Evolutionary conservation across 2,797 vertebrate genomes (phyloP), one percentile per base, ranked within the genome.

Genomic region (Macrochelys suwanniensis): DNA sequence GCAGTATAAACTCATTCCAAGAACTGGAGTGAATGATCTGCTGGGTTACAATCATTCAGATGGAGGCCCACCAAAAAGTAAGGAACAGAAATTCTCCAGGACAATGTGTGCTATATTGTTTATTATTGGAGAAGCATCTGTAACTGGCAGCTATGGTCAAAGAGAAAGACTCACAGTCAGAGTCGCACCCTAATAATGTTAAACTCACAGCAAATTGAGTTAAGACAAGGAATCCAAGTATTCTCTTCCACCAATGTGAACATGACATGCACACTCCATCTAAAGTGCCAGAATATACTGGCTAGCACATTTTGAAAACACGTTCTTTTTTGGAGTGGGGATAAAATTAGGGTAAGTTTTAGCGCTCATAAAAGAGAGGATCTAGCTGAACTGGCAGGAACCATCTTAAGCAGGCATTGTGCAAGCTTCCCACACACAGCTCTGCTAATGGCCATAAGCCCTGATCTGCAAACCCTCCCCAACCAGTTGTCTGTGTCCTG

Each of bases 321-420:
- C 74, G 87, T 80, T 94, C 2, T 1, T 37, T 88, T 68, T 0
- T 0, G 11, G 37, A 5, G 87, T 68, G 65, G 82, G 31, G 49
- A 87, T 68, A 26, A 11, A 86, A 83, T 68, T 21, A 42, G 33
- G 56, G 80, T 49, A 37, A 5, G 28, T 61, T 50, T 50, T 92
- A 91, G 78, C 31, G 26, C n/a, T 89, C 1, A 47, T 45, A 47
- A 86, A 91, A 33, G 54, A 25, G 25, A 94, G 19, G 21, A 17
- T 23, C 28, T 45, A 50, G 2, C 68, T 79, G 65, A 92, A 82
- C 11, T 77, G 87, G 23, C 19, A 94, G 61, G 53, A 71, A 79
- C 4, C 5, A 84, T 6, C 79, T 0, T 1, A 65, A 33, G 57
- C 6, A 82, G 65, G 45, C 0, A 0, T 49, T n/a, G n/a, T 0